Evolutionary conservation across 2,113 vertebrate species (phyloP).

Genomic region (Solea senegalensis): DNA sequence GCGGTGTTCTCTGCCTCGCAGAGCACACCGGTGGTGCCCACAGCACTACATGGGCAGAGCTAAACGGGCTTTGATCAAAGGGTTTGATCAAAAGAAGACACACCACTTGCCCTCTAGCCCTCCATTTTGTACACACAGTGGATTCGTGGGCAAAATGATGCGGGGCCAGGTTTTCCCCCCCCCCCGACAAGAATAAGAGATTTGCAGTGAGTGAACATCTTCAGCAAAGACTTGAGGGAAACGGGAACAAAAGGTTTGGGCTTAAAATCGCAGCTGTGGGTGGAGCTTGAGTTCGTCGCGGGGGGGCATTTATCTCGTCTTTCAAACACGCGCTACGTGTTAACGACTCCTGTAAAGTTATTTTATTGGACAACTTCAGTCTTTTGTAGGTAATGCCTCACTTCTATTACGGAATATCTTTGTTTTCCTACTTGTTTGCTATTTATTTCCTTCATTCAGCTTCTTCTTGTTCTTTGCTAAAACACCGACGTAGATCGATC

Average conservation of each 20-base stretch:
- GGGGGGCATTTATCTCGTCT: slow-evolving; percentile 42
- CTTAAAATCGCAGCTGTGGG: slow-evolving; percentile 63
- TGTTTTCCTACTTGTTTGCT: not conserved
- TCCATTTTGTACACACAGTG: slow-evolving; percentile 75
- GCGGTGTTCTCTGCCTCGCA: slow-evolving; percentile 58
- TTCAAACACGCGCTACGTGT: not conserved
- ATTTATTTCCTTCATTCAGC: not conserved
- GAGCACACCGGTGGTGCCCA: slow-evolving; percentile 77
- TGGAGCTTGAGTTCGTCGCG: slow-evolving; percentile 50
- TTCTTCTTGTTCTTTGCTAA: not conserved
- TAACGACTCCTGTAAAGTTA: not conserved
- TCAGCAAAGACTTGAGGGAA: slow-evolving; percentile 54
- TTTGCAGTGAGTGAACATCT: slow-evolving; percentile 56
- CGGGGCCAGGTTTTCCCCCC: slow-evolving; percentile 65
- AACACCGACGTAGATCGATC: too few species aligned
- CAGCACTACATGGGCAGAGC: slow-evolving; percentile 81
- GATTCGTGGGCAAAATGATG: slow-evolving; percentile 69
- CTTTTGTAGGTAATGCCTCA: not conserved
- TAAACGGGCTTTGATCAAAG: slow-evolving; percentile 82
- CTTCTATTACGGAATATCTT: not conserved
- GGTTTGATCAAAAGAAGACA: slow-evolving; percentile 80
- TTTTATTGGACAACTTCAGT: slow-evolving; percentile 7
- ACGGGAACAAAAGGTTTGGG: slow-evolving; percentile 66
- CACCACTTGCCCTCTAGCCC: slow-evolving; percentile 78
- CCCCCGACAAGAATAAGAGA: slow-evolving; percentile 62